These are phyloP conservation scores for Dasysyrphus tricinctus DNA, from an alignment of 2,888 invertebrate genomes.

Conservation along the genomic window DNA sequence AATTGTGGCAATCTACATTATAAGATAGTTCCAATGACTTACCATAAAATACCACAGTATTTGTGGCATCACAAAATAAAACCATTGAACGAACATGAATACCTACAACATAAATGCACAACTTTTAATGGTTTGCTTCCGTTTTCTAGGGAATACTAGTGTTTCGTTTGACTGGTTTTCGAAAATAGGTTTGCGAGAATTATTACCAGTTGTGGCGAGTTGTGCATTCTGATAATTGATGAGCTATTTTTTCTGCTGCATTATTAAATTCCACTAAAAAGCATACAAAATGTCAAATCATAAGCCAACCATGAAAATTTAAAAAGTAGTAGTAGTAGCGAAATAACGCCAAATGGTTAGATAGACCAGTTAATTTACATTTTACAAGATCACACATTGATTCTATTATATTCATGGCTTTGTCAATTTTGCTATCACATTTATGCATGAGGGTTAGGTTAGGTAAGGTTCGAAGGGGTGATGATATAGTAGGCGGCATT, in stretches of 20 bases:
- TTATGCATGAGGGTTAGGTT: no score
- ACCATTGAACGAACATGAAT: slow-evolving; percentile 25
- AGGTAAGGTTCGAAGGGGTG: no score
- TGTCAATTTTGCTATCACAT: no score
- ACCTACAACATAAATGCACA: slow-evolving; percentile 8
- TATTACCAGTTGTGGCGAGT: neutral
- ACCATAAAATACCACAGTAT: slow-evolving; percentile 1
- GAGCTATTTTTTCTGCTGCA: neutral
- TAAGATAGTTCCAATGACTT: slow-evolving; percentile 34
- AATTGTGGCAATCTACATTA: neutral
- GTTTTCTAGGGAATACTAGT: neutral
- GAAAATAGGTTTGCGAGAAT: neutral
- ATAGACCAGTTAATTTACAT: no score
- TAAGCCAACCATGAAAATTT: neutral
- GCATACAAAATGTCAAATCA: neutral
- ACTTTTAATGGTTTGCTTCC: slow-evolving; percentile 29
- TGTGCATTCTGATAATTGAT: neutral
- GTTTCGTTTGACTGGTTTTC: slow-evolving; percentile 21
- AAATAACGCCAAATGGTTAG: no score
- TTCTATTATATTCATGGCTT: no score
- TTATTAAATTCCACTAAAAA: neutral
- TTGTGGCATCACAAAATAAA: neutral
- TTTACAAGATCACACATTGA: no score
- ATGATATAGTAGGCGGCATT: no score
- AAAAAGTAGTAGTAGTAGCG: no score